Conservation (phyloP, 1,140 invertebrate species). For the Colletes gigas region DNA sequence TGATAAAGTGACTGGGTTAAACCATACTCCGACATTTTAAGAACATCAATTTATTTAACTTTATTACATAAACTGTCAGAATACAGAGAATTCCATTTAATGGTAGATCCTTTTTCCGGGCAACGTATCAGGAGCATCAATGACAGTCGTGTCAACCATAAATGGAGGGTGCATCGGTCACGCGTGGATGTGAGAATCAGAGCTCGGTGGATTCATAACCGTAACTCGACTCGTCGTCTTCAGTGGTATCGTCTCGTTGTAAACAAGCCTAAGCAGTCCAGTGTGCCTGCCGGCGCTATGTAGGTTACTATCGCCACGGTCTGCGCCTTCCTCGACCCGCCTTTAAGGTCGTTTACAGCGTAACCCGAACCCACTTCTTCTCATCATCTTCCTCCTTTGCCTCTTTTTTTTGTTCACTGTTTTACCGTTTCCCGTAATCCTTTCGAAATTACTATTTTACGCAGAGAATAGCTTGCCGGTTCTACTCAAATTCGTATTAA, state of each 20-base stretch:
- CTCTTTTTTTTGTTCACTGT: constrained; percentile 1
- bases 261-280: constrained; percentile 63
- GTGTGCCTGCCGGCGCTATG: constrained; percentile 58
- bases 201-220: constrained; percentile 66
- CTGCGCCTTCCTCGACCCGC: constrained; percentile 61
- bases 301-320: constrained; percentile 73
- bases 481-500: too few relatives aligned
- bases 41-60: too few relatives aligned
- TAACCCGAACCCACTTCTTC: constrained; percentile 69
- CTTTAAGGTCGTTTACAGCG: constrained; percentile 70
- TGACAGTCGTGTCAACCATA: background rate
- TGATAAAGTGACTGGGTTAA: too few relatives aligned
- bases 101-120: too few relatives aligned
- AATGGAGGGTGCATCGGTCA: constrained; percentile 25
- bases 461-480: background rate
- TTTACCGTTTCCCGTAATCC: constrained; percentile 44
- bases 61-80: too few relatives aligned
- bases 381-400: constrained; percentile 21
- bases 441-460: constrained; percentile 16
- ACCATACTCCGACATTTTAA: too few relatives aligned
- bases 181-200: constrained; percentile 44
- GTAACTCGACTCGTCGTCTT: constrained; percentile 56
- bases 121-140: background rate
- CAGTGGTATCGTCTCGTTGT: constrained; percentile 49
- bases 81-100: too few relatives aligned